A percentile compares a stretch with the other conserved stretches of the same genome.
Conservation (phyloP, 2,888 invertebrate species). For the Autographa pulchrina region DNA sequence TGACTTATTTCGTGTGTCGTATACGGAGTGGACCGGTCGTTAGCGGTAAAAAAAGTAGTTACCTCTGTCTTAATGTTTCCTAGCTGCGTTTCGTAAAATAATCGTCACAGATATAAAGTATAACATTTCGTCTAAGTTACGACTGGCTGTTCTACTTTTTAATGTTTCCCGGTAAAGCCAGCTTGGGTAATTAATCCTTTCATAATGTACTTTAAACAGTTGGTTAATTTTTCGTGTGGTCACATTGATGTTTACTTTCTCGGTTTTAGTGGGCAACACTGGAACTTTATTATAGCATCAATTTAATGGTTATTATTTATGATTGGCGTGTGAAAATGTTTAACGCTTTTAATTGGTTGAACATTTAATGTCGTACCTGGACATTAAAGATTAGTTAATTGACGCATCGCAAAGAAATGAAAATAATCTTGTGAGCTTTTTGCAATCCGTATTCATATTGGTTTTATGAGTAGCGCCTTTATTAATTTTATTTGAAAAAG, state of each 20-base stretch:
- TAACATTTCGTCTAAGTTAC: conserved; percentile 75
- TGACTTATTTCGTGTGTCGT: conserved; percentile 77
- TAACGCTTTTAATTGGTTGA: conserved; percentile 71
- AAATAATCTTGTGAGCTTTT: conserved; percentile 42
- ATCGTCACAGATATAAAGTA: conserved; percentile 73
- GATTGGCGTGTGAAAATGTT: conserved; percentile 81
- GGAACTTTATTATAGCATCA: conserved; percentile 74
- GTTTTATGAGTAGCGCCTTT: conserved; percentile 17
- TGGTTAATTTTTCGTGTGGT: conserved; percentile 69
- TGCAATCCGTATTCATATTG: conserved; percentile 37
- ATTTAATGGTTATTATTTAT: conserved; percentile 80
- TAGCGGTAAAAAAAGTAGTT: conserved; percentile 77
- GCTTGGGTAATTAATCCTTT: conserved; percentile 78
- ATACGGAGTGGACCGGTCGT: conserved; percentile 72
- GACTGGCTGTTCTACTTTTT: conserved; percentile 75
- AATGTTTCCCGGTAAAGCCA: conserved; percentile 79
- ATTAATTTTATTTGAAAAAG: conserved; percentile 10
- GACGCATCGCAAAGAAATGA: conserved; percentile 48
- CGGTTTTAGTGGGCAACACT: conserved; percentile 68
- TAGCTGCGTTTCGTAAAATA: conserved; percentile 74
- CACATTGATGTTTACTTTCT: conserved; percentile 74
- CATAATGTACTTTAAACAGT: conserved; percentile 74
- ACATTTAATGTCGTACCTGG: conserved; percentile 65
- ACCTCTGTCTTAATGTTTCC: conserved; percentile 77
- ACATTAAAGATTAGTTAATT: conserved; percentile 61